A percentile compares a stretch with the other conserved stretches of the same genome.
phyloP scores from a whole-genome alignment of 2,888 invertebrate genomes.

The Lycia hirtaria region DNA sequence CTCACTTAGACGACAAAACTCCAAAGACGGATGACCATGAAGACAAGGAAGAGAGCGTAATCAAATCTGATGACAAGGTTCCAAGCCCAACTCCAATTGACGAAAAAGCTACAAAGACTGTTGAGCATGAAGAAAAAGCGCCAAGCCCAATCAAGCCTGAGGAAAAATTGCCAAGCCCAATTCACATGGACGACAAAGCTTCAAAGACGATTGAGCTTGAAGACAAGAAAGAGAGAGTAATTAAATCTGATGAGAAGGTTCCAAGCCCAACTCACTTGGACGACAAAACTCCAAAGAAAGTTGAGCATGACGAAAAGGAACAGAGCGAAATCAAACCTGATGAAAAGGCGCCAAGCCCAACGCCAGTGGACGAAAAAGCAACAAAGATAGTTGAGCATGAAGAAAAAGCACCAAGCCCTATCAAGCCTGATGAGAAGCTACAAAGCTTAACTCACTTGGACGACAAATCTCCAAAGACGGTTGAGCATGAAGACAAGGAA shows the following conservation, averaged over 20 bases:
- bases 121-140: constrained; percentile 1
- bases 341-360: constrained; percentile 7
- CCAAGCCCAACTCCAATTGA: constrained; percentile 16
- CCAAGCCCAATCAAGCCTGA: background rate
- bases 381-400: background rate
- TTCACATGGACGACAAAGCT: background rate
- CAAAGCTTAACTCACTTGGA: too few species aligned
- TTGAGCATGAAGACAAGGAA: too few species aligned
- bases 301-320: background rate
- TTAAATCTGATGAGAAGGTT: background rate
- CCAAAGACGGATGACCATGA: constrained; percentile 17
- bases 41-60: constrained; percentile 26
- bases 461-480: too few species aligned
- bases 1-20: constrained; percentile 12
- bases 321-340: constrained; percentile 10
- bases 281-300: background rate
- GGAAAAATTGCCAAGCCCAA: constrained; percentile 30
- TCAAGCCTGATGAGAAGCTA: background rate
- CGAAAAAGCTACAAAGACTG: constrained; percentile 8
- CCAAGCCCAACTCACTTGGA: background rate
- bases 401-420: background rate
- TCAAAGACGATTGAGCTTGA: background rate
- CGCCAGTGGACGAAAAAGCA: constrained; percentile 2
- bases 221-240: too few species aligned
- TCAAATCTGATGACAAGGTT: background rate